A percentile compares a stretch with the other conserved stretches of the same genome.
Conservation (phyloP, 1,140 invertebrate species). For the Pteromalus puparum region DNA sequence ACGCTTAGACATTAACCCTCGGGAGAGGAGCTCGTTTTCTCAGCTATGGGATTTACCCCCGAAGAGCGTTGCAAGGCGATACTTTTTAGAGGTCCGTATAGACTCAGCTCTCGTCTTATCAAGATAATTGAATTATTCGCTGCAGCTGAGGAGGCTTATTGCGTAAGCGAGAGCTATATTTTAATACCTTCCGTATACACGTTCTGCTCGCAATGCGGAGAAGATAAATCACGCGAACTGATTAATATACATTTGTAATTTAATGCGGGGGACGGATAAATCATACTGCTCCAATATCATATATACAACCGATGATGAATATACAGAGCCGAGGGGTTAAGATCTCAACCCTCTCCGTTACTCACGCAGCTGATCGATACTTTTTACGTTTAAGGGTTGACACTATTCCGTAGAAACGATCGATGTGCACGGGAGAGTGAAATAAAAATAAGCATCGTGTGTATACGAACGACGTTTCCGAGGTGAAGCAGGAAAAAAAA, state of each 20-base stretch:
- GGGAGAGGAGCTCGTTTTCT: neutral
- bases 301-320: slow-evolving; percentile 57
- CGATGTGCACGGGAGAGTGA: no score
- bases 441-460: slow-evolving; percentile 5
- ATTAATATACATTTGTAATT: slow-evolving; percentile 1
- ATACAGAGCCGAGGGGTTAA: slow-evolving; percentile 59
- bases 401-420: no score
- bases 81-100: neutral
- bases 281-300: neutral
- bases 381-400: slow-evolving; percentile 65
- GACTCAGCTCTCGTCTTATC: neutral
- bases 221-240: neutral
- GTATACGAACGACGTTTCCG: neutral
- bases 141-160: no score
- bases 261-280: neutral
- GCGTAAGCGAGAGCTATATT: no score
- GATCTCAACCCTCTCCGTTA: slow-evolving; percentile 70
- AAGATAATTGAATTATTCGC: slow-evolving; percentile 3
- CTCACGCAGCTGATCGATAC: slow-evolving; percentile 68
- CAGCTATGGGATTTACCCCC: neutral
- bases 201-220: no score
- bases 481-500: slow-evolving; percentile 20
- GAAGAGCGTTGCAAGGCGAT: slow-evolving; percentile 1
- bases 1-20: slow-evolving; percentile 26
- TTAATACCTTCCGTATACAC: no score